Evolutionary conservation across 35 echinoderm and acorn worm genomes (phyloP), one percentile per base, ranked within the genome.

Genomic region (Ophiothrix spiculata): DNA sequence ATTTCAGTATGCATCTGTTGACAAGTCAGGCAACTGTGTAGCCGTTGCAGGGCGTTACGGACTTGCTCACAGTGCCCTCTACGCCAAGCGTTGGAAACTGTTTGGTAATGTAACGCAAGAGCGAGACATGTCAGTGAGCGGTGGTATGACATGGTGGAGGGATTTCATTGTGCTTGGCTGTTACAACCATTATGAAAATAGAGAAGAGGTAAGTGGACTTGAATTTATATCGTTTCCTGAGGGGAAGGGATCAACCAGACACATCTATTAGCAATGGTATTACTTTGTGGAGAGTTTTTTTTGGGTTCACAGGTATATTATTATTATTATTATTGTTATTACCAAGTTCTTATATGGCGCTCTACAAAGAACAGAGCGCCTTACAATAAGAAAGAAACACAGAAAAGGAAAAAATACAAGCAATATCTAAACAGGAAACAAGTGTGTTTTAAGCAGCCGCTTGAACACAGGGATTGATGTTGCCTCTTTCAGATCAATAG

Each of bases 21-120:
- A 99, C 54, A 94, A 89, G 38, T 85, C 92, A 14, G 96, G 96
- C 37, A 92, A 94, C 76, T 99, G 92, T 75, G 40, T 99, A 39
- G 89, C 92, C 17, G 90, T 99, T 31, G 91, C 96, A 31, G 96
- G 96, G 19, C 75, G 87, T 33, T 94, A 86, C 38, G 96, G 96
- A 39, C 83, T 99, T 38, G 96, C 92, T 16, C 96, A 99, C 83
- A 94, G 92, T 87, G 87, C 96, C 76, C 82, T 94, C 40, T 94
- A 89, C 36, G 88, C 91, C 15, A 99, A 93, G 77, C 79, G 92
- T 40, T 99, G 96, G 96, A 99, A 99, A 86, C 84, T 99, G 75
- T 99, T 99, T 94, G 96, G 96, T 34, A 99, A 99, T 86, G 64
- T 94, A n/a, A 94, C 96, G 1, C 96, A 99, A 56, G 96, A 99